Conservation (phyloP, 2,113 vertebrate genomes). For the Xiphophorus maculatus region DNA sequence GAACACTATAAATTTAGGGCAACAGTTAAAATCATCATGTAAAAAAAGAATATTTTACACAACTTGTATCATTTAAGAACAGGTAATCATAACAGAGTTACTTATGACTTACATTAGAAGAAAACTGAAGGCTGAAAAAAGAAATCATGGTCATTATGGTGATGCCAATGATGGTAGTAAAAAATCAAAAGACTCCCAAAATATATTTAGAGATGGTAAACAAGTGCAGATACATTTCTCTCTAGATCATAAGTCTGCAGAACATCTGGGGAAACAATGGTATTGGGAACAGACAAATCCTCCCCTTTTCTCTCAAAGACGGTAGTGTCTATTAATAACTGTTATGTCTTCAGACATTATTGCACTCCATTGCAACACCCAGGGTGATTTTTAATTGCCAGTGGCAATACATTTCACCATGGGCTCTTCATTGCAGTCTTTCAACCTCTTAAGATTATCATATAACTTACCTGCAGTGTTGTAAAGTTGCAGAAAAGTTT, state of each 20-base stretch:
- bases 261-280: slow-evolving; percentile 78
- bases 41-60: too few species aligned
- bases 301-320: slow-evolving; percentile 64
- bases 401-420: slow-evolving; percentile 27
- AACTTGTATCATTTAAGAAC: too few species aligned
- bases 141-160: too few species aligned
- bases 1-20: too few species aligned
- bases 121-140: too few species aligned
- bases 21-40: too few species aligned
- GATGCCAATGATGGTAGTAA: too few species aligned
- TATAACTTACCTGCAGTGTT: not conserved
- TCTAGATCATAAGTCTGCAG: slow-evolving; percentile 74
- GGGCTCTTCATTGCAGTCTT: slow-evolving; percentile 11
- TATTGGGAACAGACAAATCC: slow-evolving; percentile 80
- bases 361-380: slow-evolving; percentile 54
- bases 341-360: slow-evolving; percentile 78
- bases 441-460: not conserved
- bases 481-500: not conserved
- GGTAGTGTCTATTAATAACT: slow-evolving; percentile 81
- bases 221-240: slow-evolving; percentile 41
- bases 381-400: slow-evolving; percentile 71
- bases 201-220: slow-evolving; percentile 18
- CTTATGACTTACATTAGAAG: too few species aligned
- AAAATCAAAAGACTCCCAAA: slow-evolving; percentile 24
- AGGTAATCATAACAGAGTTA: too few species aligned